phyloP scores from a whole-genome alignment of 2,113 vertebrate species.

The Apodemus speciosus region DNA sequence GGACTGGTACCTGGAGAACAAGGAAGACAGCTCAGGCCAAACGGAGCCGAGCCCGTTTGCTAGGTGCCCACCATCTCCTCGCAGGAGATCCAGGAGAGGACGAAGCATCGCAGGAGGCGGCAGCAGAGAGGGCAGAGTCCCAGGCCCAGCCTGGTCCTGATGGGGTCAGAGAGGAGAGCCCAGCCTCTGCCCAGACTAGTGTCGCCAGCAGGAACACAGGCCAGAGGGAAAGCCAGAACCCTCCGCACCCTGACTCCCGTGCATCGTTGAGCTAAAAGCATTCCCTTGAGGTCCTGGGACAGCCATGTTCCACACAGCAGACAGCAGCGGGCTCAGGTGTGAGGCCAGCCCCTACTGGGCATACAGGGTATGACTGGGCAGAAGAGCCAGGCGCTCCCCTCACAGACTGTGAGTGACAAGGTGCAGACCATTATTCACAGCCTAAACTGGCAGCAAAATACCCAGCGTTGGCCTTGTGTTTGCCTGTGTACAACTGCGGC shows the following conservation, averaged over 20 bases:
- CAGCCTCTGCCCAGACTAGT: not conserved
- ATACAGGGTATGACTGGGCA: fast-evolving
- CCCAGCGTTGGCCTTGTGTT: not conserved
- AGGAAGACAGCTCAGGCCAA: slow-evolving; percentile 61
- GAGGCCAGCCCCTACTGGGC: not conserved
- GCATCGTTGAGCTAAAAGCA: not conserved
- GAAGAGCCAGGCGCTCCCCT: not conserved
- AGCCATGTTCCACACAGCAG: not conserved
- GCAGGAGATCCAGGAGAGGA: not conserved
- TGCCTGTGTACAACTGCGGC: fast-evolving
- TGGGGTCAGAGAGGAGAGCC: not conserved
- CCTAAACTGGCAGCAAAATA: not conserved
- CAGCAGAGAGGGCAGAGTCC: not conserved
- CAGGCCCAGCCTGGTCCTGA: not conserved
- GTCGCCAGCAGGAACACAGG: not conserved
- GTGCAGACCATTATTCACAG: not conserved
- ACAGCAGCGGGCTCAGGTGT: not conserved
- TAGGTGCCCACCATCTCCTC: not conserved
- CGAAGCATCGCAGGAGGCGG: fast-evolving
- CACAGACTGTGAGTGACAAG: not conserved
- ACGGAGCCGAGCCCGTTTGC: not conserved
- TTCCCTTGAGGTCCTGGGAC: not conserved
- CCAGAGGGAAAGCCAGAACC: not conserved
- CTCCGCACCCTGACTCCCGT: not conserved
- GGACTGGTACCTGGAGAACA: slow-evolving; percentile 94